Conservation (phyloP, 2,797 vertebrate species). For the Xyrichtys novacula region DNA sequence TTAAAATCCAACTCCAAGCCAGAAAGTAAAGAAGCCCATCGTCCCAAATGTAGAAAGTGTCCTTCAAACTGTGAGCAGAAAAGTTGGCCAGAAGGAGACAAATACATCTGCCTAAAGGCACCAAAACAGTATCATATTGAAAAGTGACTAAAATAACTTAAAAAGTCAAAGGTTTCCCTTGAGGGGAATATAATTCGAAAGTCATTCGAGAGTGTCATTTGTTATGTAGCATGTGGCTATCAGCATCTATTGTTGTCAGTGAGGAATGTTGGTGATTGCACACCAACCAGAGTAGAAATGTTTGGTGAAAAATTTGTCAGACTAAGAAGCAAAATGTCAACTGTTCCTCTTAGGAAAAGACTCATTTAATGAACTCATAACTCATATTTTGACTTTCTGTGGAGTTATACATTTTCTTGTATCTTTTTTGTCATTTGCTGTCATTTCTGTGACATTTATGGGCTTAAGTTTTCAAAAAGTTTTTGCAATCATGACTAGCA, state of each 20-base stretch:
- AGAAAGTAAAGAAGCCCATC: not conserved
- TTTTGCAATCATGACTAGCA: slow-evolving; percentile 9
- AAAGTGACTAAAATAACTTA: slow-evolving; percentile 24
- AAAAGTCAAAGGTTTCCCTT: slow-evolving; percentile 39
- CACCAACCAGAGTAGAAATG: not conserved
- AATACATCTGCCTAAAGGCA: slow-evolving; percentile 1
- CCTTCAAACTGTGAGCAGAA: not conserved
- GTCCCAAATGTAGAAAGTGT: not conserved
- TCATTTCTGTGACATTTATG: slow-evolving; percentile 42
- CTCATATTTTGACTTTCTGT: slow-evolving; percentile 42
- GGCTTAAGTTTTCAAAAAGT: slow-evolving; percentile 13
- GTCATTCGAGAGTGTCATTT: slow-evolving; percentile 34
- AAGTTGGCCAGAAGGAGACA: slow-evolving; percentile 2
- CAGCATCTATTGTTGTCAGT: slow-evolving; percentile 18
- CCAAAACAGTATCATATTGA: not conserved
- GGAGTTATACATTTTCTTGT: slow-evolving; percentile 13
- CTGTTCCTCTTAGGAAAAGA: slow-evolving; percentile 47
- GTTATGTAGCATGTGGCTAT: slow-evolving; percentile 39
- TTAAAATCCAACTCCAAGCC: not conserved
- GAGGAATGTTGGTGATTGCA: slow-evolving; percentile 11
- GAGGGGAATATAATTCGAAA: slow-evolving; percentile 4
- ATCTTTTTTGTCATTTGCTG: slow-evolving; percentile 39
- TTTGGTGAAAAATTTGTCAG: slow-evolving; percentile 18
- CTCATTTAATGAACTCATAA: slow-evolving; percentile 44
- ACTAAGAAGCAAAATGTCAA: slow-evolving; percentile 57